These are phyloP conservation scores for Drosophila sucinea DNA, from an alignment of 1,140 invertebrate genomes.

Conservation along the genomic window DNA sequence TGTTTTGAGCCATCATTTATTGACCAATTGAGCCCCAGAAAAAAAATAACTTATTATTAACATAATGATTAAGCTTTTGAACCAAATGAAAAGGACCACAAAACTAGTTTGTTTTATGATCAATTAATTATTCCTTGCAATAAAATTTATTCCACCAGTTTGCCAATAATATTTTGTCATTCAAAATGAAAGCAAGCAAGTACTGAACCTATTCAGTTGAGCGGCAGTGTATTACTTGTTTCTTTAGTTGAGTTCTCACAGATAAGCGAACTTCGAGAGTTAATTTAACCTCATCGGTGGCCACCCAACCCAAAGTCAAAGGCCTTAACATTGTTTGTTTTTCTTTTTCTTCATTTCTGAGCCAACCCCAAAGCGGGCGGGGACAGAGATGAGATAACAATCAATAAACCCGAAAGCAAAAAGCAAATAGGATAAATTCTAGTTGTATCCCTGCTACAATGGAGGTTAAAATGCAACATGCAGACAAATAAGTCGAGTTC, in stretches of 20 bases:
- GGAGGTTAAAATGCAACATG: slow-evolving; percentile 44
- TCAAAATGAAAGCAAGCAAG: no score
- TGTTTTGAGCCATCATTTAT: no score
- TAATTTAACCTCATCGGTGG: not conserved
- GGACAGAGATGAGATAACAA: slow-evolving; percentile 21
- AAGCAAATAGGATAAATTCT: slow-evolving; percentile 38
- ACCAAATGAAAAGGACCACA: no score
- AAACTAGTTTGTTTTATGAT: no score
- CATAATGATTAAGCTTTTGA: no score
- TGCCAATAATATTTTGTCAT: no score
- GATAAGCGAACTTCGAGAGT: not conserved
- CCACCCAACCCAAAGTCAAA: slow-evolving; percentile 4
- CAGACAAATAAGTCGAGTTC: slow-evolving; percentile 71
- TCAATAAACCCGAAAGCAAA: slow-evolving; percentile 5
- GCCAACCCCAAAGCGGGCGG: slow-evolving; percentile 1
- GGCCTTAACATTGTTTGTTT: not conserved
- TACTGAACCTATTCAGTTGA: no score
- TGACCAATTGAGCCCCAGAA: no score
- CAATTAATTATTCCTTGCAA: no score
- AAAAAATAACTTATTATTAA: no score
- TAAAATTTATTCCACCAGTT: no score
- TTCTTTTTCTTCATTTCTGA: not conserved
- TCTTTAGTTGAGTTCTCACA: not conserved
- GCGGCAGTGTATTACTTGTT: not conserved
- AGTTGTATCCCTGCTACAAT: slow-evolving; percentile 37